Conservation (phyloP, 2,797 vertebrate species). For the Rhynchotus rufescens region DNA sequence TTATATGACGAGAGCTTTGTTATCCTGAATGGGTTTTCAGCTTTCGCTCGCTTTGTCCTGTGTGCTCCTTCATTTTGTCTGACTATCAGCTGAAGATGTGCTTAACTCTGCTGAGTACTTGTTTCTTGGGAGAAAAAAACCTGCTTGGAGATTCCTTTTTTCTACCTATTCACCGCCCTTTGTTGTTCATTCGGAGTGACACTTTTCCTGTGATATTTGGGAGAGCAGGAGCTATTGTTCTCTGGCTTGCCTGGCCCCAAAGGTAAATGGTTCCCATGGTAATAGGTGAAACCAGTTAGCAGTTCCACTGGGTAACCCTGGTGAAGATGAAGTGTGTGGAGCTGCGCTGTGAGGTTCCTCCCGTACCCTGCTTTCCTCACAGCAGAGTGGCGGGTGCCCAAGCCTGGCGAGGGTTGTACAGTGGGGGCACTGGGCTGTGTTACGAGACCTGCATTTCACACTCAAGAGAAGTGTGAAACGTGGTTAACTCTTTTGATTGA, state of each 20-base stretch:
- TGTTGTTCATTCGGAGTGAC: background rate
- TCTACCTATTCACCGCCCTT: background rate
- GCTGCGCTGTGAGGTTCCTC: background rate
- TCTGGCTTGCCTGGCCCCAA: background rate
- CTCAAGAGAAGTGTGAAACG: rapidly evolving
- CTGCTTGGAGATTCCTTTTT: conserved; percentile 19
- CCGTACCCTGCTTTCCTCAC: background rate
- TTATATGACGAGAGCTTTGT: background rate
- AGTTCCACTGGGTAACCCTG: background rate
- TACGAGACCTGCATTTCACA: background rate
- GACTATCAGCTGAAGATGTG: conserved; percentile 10
- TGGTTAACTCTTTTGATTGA: background rate
- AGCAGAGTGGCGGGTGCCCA: background rate
- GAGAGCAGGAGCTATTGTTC: background rate
- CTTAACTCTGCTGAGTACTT: conserved; percentile 33
- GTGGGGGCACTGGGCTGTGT: background rate
- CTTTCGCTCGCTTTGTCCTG: background rate
- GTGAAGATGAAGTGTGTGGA: background rate
- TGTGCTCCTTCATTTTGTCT: conserved; percentile 43
- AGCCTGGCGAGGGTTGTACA: background rate
- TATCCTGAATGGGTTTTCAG: conserved; percentile 30
- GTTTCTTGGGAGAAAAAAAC: background rate
- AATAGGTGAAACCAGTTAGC: background rate
- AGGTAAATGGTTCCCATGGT: background rate
- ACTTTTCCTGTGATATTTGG: background rate